Percentiles rank a stretch among this genome's conserved stretches.
Evolutionary conservation across 2,888 invertebrate genomes (phyloP).

Genomic region (Erannis defoliaria): DNA sequence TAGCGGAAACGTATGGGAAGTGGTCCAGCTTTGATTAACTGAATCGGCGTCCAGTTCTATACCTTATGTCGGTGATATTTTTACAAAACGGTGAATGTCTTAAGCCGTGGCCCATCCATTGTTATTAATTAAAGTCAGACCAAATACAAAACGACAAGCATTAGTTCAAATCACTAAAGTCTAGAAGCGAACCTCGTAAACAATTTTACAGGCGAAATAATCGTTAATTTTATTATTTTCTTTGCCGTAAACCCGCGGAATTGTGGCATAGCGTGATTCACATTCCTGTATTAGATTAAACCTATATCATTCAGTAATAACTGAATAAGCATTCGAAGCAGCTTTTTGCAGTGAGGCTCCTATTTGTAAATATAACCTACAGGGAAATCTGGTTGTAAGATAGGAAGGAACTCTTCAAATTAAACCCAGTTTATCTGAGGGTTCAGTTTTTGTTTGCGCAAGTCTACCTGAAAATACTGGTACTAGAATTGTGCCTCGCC

Average conservation of each 20-base stretch:
- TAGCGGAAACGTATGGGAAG: no score
- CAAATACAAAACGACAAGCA: neutral
- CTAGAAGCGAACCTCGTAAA: slow-evolving; percentile 50
- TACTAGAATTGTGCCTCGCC: no score
- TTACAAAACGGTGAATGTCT: neutral
- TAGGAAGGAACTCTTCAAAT: no score
- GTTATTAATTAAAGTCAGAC: neutral
- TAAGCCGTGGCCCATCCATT: neutral
- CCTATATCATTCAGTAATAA: slow-evolving; percentile 32
- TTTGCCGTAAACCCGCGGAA: slow-evolving; percentile 66
- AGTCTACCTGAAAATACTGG: no score
- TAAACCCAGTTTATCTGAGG: no score
- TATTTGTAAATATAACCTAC: no score
- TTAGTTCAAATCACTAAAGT: slow-evolving; percentile 11
- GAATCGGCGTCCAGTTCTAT: no score
- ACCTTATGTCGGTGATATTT: no score
- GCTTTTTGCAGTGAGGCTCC: slow-evolving; percentile 17
- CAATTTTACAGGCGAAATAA: slow-evolving; percentile 59
- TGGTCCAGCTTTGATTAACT: no score
- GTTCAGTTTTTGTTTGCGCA: no score
- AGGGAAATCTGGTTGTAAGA: no score
- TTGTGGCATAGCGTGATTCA: slow-evolving; percentile 67
- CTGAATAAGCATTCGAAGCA: slow-evolving; percentile 30
- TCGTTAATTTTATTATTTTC: slow-evolving; percentile 78
- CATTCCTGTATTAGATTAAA: slow-evolving; percentile 40